Conservation (phyloP, 2,113 vertebrate genomes). For the Vulpes vulpes region DNA sequence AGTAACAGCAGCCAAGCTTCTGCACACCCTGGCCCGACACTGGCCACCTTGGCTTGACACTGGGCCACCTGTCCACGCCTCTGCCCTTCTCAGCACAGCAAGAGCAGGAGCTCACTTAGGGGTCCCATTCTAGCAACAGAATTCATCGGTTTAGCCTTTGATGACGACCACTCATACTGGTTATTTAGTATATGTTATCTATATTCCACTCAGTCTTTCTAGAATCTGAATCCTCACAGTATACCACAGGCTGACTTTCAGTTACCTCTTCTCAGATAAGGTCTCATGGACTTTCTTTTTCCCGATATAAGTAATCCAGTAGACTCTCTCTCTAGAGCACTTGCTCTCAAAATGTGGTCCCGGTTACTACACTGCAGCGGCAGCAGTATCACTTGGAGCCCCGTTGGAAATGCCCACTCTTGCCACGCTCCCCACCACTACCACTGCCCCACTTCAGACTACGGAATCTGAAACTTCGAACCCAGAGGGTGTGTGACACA, state of each 20-base stretch:
- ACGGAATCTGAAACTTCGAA: background rate
- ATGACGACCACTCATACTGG: background rate
- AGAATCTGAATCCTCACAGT: constrained; percentile 32
- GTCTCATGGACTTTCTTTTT: constrained; percentile 28
- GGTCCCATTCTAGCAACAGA: background rate
- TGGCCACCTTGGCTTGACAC: background rate
- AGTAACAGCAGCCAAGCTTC: background rate
- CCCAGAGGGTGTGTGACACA: background rate
- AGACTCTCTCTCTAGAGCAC: background rate
- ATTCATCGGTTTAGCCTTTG: background rate
- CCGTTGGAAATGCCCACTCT: background rate
- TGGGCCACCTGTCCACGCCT: background rate
- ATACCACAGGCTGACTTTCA: background rate
- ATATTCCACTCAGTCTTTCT: background rate
- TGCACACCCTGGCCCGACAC: background rate
- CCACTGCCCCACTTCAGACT: background rate
- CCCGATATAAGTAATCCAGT: background rate
- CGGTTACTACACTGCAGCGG: background rate
- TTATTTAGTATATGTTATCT: background rate
- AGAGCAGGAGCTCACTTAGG: background rate
- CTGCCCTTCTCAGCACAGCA: background rate
- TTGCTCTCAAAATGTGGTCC: background rate
- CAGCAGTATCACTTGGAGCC: background rate
- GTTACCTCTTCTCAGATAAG: constrained; percentile 39
- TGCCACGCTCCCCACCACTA: background rate